Percentiles rank a stretch among this genome's conserved stretches.
Evolutionary conservation across 2,888 invertebrate species (phyloP).

Genomic region (Mesorhabditis belari): DNA sequence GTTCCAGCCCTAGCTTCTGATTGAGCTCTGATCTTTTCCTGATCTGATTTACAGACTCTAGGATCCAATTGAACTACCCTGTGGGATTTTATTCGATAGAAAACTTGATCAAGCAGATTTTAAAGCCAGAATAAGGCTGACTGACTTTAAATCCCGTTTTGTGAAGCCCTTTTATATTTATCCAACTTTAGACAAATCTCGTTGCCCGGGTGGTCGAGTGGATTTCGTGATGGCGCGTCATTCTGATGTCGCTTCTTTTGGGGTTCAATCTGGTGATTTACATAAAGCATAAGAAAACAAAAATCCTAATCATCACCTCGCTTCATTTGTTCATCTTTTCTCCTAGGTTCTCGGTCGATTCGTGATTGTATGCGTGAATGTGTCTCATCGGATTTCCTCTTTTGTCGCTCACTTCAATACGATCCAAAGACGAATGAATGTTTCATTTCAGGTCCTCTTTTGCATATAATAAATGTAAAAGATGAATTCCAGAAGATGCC

Average conservation of each 20-base stretch:
- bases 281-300: background rate
- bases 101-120: no score
- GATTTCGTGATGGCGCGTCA: slow-evolving; percentile 40
- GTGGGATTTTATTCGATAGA: no score
- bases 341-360: slow-evolving; percentile 21
- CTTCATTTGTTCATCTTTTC: no score
- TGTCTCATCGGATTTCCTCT: slow-evolving; percentile 33
- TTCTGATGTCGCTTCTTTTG: slow-evolving; percentile 32
- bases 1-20: no score
- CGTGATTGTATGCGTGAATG: slow-evolving; percentile 44
- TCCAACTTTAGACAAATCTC: slow-evolving; percentile 6
- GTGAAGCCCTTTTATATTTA: no score
- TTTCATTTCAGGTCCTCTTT: slow-evolving; percentile 26
- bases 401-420: slow-evolving; percentile 35
- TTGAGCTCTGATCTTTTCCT: no score
- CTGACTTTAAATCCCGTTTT: no score
- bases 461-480: slow-evolving; percentile 39
- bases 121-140: no score
- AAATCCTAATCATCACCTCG: no score
- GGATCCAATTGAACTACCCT: no score
- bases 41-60: no score
- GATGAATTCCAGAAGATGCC: slow-evolving; percentile 40
- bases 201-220: slow-evolving; percentile 22
- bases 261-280: slow-evolving; percentile 19
- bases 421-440: background rate